phyloP scores from a whole-genome alignment of 92 coral and sea anemone species.

The Bergia puertoricense region DNA sequence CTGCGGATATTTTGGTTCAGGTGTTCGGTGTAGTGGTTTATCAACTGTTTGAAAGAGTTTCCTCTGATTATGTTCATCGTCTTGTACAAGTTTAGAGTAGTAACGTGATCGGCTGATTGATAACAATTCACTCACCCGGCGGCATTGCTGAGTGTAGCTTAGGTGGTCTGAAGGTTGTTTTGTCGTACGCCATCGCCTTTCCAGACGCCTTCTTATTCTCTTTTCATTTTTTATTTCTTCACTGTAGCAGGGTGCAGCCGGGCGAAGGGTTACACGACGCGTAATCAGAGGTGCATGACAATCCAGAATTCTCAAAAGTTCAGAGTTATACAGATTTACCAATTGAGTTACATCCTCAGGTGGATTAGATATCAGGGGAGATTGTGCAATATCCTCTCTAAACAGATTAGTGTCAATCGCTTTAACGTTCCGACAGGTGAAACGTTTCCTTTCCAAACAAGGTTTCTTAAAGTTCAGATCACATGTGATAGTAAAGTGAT shows the following conservation, averaged over 20 bases:
- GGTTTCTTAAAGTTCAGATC: too few relatives aligned
- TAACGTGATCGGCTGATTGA: not conserved
- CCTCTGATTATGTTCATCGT: not conserved
- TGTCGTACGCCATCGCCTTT: slow-evolving; percentile 2
- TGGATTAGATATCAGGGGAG: not conserved
- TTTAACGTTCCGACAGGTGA: not conserved
- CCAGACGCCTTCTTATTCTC: slow-evolving; percentile 1
- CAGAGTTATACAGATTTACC: too few relatives aligned
- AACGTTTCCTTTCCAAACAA: not conserved
- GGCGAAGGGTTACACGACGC: slow-evolving; percentile 1
- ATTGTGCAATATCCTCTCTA: not conserved
- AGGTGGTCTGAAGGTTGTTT: not conserved
- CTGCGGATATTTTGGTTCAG: not conserved
- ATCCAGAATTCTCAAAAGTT: too few relatives aligned
- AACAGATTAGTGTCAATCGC: not conserved
- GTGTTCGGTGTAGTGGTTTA: too few relatives aligned
- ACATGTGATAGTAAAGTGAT: not conserved
- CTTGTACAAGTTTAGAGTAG: too few relatives aligned
- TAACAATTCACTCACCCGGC: not conserved
- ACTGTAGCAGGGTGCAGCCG: slow-evolving; percentile 10
- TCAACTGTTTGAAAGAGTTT: not conserved
- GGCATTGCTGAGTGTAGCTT: not conserved
- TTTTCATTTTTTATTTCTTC: not conserved
- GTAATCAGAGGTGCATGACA: too few relatives aligned
- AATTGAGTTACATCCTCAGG: not conserved